Conservation (phyloP, 23 tunicate genomes). For the Halocynthia aurantium region DNA sequence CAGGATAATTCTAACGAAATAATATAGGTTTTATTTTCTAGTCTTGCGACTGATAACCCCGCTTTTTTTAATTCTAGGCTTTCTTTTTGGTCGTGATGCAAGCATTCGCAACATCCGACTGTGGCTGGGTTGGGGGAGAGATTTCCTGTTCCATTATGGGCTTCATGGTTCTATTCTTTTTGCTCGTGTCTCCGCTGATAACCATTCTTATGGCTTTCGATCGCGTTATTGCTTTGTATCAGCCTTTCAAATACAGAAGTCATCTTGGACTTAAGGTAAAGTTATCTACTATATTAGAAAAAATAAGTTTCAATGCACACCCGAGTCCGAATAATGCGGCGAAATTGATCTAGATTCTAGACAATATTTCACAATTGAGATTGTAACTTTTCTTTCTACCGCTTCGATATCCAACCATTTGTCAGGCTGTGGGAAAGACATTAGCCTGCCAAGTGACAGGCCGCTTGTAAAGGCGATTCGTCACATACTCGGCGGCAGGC, state of each 20-base stretch:
- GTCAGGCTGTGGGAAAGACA: too few species aligned
- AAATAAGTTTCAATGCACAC: too few species aligned
- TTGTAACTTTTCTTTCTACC: not conserved
- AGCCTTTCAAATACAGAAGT: slow-evolving; percentile 86
- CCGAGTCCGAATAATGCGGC: too few species aligned
- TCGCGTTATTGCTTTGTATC: slow-evolving; percentile 85
- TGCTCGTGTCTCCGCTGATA: slow-evolving; percentile 79
- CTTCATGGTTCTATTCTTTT: slow-evolving; percentile 72
- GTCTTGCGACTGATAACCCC: not conserved
- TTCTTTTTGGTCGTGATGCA: slow-evolving; percentile 68
- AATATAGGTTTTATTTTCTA: not conserved
- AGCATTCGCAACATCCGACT: slow-evolving; percentile 52
- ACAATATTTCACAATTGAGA: not conserved
- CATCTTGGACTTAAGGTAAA: slow-evolving; percentile 81
- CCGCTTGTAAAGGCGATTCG: too few species aligned
- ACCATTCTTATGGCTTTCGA: slow-evolving; percentile 94
- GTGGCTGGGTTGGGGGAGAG: slow-evolving; percentile 63
- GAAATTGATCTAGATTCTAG: slow-evolving; percentile 9
- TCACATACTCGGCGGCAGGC: too few species aligned
- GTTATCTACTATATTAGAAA: not conserved
- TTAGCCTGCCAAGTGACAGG: too few species aligned
- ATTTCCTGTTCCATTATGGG: slow-evolving; percentile 60
- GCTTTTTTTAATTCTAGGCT: slow-evolving; percentile 28
- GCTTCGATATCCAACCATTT: too few species aligned
- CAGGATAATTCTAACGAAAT: too few species aligned